These are phyloP conservation scores for Drosophila lacicola DNA, from an alignment of 2,888 invertebrate species.

Conservation along the genomic window DNA sequence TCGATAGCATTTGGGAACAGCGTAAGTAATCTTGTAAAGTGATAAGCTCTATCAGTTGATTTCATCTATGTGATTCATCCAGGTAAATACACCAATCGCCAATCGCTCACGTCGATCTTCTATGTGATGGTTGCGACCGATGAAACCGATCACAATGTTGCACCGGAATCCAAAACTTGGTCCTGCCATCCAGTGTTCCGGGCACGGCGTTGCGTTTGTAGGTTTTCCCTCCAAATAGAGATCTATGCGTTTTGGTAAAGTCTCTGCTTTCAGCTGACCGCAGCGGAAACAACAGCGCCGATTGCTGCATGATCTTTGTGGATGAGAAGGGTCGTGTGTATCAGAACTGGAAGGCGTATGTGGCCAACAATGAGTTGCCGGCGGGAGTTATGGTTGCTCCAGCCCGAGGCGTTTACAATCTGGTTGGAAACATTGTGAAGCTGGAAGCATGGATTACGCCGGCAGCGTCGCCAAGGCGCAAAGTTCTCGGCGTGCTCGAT, in stretches of 20 bases:
- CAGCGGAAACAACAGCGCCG: constrained; percentile 52
- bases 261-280: constrained; percentile 26
- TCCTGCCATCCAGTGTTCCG: constrained; percentile 82
- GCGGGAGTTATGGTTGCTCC: constrained; percentile 85
- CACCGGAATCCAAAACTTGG: constrained; percentile 51
- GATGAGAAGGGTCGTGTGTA: constrained; percentile 85
- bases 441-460: constrained; percentile 76
- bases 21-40: constrained; percentile 62
- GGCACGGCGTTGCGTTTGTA: constrained; percentile 81
- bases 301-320: constrained; percentile 83
- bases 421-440: constrained; percentile 49
- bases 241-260: not conserved
- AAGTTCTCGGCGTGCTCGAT: constrained; percentile 58
- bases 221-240: constrained; percentile 21
- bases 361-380: constrained; percentile 85
- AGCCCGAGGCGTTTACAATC: constrained; percentile 82
- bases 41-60: not conserved
- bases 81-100: constrained; percentile 82
- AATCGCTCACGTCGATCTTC: constrained; percentile 78
- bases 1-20: constrained; percentile 79
- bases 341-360: constrained; percentile 85
- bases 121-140: constrained; percentile 78
- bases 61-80: not conserved
- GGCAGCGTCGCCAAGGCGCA: constrained; percentile 38
- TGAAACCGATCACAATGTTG: constrained; percentile 44